Conservation (phyloP, 2,888 invertebrate species). For the Tiliacea citrago region DNA sequence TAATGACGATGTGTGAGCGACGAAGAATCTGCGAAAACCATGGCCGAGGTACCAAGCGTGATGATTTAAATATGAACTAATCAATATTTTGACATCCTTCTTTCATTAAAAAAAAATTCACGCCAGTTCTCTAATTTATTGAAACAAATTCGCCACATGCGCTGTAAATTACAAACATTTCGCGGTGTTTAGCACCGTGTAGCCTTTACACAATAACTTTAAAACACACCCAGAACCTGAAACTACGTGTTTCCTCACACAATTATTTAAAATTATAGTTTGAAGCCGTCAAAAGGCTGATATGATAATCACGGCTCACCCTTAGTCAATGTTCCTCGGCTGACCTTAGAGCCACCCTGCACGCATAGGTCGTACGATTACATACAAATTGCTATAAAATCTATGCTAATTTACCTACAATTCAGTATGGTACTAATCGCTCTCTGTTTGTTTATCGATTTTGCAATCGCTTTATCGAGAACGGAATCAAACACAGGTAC, state of each 20-base stretch:
- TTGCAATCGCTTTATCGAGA: not conserved
- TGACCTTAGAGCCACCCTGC: conserved; percentile 36
- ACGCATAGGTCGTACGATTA: conserved; percentile 29
- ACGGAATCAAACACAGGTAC: no score
- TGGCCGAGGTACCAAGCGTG: not conserved
- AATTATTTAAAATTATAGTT: conserved; percentile 23
- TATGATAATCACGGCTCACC: conserved; percentile 24
- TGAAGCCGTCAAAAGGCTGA: not conserved
- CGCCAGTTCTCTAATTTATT: not conserved
- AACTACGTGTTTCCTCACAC: conserved; percentile 12
- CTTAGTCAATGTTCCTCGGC: conserved; percentile 24
- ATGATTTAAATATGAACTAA: not conserved
- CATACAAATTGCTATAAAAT: conserved; percentile 21
- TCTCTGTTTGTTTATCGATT: not conserved
- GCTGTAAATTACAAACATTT: conserved; percentile 19
- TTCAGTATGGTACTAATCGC: not conserved
- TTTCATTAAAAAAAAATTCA: not conserved
- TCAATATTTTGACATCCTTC: not conserved
- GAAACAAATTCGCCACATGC: conserved; percentile 7
- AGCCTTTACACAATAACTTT: not conserved
- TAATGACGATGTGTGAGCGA: not conserved
- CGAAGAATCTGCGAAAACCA: not conserved
- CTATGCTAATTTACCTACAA: conserved; percentile 22
- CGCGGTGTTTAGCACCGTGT: conserved; percentile 1
- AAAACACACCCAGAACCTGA: not conserved